Conservation (phyloP, 2,113 vertebrate genomes). For the Phrynocephalus versicolor region DNA sequence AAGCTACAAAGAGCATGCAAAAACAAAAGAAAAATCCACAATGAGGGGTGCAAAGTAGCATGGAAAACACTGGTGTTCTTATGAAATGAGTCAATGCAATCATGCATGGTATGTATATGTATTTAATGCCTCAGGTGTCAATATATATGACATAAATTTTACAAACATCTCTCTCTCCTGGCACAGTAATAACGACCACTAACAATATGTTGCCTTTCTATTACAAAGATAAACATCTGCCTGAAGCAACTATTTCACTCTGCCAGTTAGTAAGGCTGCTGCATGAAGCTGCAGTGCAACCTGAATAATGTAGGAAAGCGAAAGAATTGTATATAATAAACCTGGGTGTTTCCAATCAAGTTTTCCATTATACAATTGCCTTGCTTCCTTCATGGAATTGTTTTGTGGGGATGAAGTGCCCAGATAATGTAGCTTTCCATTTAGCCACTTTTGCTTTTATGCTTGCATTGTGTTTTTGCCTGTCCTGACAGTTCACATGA, state of each 20-base stretch:
- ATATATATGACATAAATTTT: too few relatives aligned
- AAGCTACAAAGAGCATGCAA: too few relatives aligned
- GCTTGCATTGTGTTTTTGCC: not conserved
- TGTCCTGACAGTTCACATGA: not conserved
- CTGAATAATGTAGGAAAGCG: not conserved
- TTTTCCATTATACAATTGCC: not conserved
- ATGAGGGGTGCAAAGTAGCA: too few relatives aligned
- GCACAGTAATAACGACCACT: not conserved
- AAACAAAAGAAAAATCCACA: too few relatives aligned
- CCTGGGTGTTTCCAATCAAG: not conserved
- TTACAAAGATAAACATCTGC: not conserved
- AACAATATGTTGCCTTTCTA: not conserved
- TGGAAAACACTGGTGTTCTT: too few relatives aligned
- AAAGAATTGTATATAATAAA: not conserved
- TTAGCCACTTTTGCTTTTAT: not conserved
- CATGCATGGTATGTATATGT: too few relatives aligned
- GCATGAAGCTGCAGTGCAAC: not conserved
- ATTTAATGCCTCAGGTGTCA: too few relatives aligned
- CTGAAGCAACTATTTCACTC: not conserved
- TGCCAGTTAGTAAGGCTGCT: too few relatives aligned
- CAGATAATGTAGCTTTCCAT: not conserved
- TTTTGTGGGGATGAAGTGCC: not conserved
- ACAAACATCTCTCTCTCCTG: not conserved
- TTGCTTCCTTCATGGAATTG: not conserved
- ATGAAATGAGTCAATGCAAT: too few relatives aligned